Conservation (phyloP, 53 echinoderm and acorn worm genomes). For the Holothuria leucospilota region DNA sequence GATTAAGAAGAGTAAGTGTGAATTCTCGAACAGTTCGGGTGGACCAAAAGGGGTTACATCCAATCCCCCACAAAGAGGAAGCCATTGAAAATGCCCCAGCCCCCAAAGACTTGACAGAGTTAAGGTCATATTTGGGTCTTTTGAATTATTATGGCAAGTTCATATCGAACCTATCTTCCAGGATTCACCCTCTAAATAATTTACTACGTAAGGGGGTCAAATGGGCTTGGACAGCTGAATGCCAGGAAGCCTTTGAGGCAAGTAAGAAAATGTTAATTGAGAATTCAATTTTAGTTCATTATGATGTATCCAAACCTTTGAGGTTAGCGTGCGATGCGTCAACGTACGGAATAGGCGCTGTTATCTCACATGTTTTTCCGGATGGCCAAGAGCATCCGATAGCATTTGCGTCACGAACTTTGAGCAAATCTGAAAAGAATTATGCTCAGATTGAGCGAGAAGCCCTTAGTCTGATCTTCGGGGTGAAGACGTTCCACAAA, state of each 20-base stretch:
- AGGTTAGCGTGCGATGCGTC: constrained; percentile 53
- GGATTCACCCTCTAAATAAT: constrained; percentile 56
- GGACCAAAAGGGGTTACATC: constrained; percentile 27
- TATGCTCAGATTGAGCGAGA: constrained; percentile 64
- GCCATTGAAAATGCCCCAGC: constrained; percentile 62
- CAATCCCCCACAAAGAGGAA: constrained; percentile 48
- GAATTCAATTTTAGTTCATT: constrained; percentile 58
- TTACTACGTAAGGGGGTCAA: constrained; percentile 37
- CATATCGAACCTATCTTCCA: constrained; percentile 44
- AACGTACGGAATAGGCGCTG: constrained; percentile 53
- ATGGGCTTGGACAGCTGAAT: constrained; percentile 59
- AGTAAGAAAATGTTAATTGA: constrained; percentile 53
- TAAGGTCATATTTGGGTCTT: constrained; percentile 58
- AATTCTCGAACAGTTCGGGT: constrained; percentile 15
- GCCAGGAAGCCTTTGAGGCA: constrained; percentile 56
- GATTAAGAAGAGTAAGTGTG: constrained; percentile 38
- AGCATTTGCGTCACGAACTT: constrained; percentile 58
- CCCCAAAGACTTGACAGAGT: constrained; percentile 55
- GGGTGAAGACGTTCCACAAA: constrained; percentile 57
- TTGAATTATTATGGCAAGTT: constrained; percentile 69
- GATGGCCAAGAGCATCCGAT: constrained; percentile 59
- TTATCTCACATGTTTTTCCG: constrained; percentile 46
- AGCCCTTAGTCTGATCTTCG: constrained; percentile 34
- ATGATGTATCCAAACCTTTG: constrained; percentile 52
- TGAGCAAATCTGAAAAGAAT: constrained; percentile 42